These are phyloP conservation scores for Gasterosteus aculeatus DNA, from an alignment of 2,113 vertebrate species.

Conservation along the genomic window DNA sequence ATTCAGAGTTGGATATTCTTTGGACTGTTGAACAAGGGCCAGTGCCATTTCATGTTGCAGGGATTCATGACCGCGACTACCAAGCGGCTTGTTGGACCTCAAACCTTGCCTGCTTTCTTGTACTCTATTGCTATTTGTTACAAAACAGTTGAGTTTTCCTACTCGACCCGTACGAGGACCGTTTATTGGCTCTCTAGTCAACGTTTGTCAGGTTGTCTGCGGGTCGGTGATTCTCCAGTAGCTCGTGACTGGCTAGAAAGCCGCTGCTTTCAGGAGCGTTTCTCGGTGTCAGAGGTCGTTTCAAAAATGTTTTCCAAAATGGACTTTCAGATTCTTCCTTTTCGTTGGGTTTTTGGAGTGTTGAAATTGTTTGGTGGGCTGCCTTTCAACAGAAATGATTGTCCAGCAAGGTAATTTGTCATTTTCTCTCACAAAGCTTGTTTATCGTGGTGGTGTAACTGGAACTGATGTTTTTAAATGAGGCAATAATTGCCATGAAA, in stretches of 20 bases:
- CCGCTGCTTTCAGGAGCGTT: constrained; percentile 36
- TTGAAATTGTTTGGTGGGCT: constrained; percentile 44
- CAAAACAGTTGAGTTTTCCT: background rate
- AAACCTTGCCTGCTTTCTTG: constrained; percentile 20
- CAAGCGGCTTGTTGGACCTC: constrained; percentile 4
- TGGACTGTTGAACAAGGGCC: constrained; percentile 8
- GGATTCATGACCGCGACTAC: constrained; percentile 25
- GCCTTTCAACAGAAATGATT: constrained; percentile 60
- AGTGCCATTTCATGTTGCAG: constrained; percentile 27
- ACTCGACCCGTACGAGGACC: background rate
- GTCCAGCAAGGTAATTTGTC: constrained; percentile 52
- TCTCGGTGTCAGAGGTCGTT: constrained; percentile 44
- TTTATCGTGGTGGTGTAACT: constrained; percentile 53
- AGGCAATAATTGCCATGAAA: constrained; percentile 70
- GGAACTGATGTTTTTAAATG: constrained; percentile 69
- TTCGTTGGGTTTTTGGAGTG: constrained; percentile 5
- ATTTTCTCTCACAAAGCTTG: constrained; percentile 41
- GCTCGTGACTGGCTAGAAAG: constrained; percentile 28
- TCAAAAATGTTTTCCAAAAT: constrained; percentile 44
- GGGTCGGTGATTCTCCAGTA: background rate
- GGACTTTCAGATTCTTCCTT: constrained; percentile 46
- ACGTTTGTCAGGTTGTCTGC: constrained; percentile 18
- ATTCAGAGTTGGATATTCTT: constrained; percentile 22
- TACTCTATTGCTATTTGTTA: constrained; percentile 13
- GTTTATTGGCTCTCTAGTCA: background rate